These are phyloP conservation scores for Apolygus lucorum DNA, from an alignment of 1,140 invertebrate genomes.

Conservation along the genomic window DNA sequence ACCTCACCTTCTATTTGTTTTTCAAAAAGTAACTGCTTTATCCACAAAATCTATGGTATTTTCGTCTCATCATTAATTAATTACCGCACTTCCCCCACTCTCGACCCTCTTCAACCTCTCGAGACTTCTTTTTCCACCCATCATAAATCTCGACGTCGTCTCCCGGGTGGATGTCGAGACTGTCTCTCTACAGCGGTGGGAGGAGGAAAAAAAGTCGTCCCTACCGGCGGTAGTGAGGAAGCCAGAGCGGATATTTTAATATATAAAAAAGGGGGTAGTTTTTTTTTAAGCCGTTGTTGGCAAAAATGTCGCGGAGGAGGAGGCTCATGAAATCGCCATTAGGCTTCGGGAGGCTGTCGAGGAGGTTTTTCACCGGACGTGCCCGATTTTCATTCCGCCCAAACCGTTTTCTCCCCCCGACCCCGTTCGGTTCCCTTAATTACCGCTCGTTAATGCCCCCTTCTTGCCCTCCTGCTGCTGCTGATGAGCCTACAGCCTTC, in stretches of 20 bases:
- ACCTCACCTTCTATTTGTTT: too few relatives aligned
- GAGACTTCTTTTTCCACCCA: too few relatives aligned
- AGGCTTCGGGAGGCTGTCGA: background rate
- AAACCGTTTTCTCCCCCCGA: background rate
- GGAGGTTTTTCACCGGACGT: background rate
- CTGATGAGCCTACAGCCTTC: background rate
- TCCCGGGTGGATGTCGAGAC: background rate
- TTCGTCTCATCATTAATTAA: too few relatives aligned
- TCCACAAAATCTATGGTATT: too few relatives aligned
- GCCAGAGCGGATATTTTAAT: background rate
- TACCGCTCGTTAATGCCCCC: background rate
- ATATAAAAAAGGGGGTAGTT: background rate
- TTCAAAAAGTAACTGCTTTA: too few relatives aligned
- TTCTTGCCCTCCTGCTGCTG: background rate
- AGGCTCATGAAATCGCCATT: background rate
- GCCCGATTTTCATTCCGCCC: background rate
- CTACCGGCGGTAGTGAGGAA: too few relatives aligned
- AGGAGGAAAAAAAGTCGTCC: background rate
- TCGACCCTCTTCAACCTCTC: too few relatives aligned
- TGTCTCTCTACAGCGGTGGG: background rate
- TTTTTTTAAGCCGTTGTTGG: background rate
- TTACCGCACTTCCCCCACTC: too few relatives aligned
- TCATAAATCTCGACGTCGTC: background rate
- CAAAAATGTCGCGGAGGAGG: background rate
- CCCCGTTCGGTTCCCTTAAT: background rate